A percentile compares a stretch with the other conserved stretches of the same genome.
Conservation (phyloP, 92 coral and sea anemone species). For the Actinostola sp. region DNA sequence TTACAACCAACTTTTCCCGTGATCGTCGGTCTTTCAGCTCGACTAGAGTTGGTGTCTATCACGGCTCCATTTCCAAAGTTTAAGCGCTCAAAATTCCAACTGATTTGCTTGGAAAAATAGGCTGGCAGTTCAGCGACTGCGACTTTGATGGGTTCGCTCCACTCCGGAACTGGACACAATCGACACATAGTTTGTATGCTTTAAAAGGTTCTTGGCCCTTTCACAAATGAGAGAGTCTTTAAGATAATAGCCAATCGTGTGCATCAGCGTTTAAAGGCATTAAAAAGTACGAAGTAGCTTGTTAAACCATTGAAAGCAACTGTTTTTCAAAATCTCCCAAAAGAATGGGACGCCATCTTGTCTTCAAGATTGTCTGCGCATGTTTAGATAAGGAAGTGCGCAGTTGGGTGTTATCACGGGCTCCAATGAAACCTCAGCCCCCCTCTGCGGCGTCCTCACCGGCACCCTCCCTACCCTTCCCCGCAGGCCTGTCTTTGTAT, state of each 20-base stretch:
- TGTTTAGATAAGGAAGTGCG: background rate
- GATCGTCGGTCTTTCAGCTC: conserved; percentile 89
- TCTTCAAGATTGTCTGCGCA: conserved; percentile 8
- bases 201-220: background rate
- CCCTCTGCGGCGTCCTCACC: no score
- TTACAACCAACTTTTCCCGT: conserved; percentile 87
- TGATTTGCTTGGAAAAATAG: conserved; percentile 87
- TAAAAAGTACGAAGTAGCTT: background rate
- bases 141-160: conserved; percentile 89
- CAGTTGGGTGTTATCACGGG: conserved; percentile 1
- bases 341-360: conserved; percentile 61
- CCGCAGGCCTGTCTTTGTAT: no score
- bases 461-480: no score
- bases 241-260: background rate
- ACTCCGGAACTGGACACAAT: conserved; percentile 92
- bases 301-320: background rate
- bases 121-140: conserved; percentile 79
- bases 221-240: background rate
- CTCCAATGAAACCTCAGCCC: background rate
- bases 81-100: conserved; percentile 96
- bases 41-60: conserved; percentile 74
- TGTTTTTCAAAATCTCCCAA: conserved; percentile 19
- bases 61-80: conserved; percentile 94
- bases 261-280: background rate
- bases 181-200: conserved; percentile 75